Evolutionary conservation across 2,113 vertebrate genomes (phyloP).

Genomic region (Callospermophilus lateralis): DNA sequence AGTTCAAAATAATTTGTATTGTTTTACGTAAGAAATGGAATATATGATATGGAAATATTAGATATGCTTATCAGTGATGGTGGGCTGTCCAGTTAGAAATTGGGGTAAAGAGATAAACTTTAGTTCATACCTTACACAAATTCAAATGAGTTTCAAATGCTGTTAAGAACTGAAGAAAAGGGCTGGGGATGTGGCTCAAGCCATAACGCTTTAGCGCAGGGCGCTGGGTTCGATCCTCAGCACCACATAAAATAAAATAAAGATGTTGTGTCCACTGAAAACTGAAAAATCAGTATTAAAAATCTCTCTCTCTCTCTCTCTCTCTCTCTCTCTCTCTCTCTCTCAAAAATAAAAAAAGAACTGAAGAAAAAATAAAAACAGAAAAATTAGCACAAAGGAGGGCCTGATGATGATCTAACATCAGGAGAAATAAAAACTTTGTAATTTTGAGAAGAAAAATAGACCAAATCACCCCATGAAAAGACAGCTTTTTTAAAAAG

Average conservation of each 20-base stretch:
- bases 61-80: not conserved
- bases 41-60: not conserved
- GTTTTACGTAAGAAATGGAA: not conserved
- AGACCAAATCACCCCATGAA: not conserved
- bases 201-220: too few species aligned
- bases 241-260: too few species aligned
- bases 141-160: not conserved
- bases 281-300: too few species aligned
- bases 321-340: too few species aligned
- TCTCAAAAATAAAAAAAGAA: not conserved
- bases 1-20: not conserved
- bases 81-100: not conserved
- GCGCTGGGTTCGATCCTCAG: too few species aligned
- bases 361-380: conserved; percentile 19
- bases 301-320: too few species aligned
- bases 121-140: not conserved
- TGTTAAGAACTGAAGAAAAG: conserved; percentile 44
- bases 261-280: too few species aligned
- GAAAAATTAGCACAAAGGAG: not conserved
- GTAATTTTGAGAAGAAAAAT: not conserved
- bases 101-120: not conserved
- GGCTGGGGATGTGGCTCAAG: too few species aligned
- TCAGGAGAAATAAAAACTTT: not conserved
- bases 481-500: not conserved
- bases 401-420: not conserved